These are phyloP conservation scores for Gallinago solitaria DNA, from an alignment of 2,797 vertebrate genomes.

Conservation along the genomic window DNA sequence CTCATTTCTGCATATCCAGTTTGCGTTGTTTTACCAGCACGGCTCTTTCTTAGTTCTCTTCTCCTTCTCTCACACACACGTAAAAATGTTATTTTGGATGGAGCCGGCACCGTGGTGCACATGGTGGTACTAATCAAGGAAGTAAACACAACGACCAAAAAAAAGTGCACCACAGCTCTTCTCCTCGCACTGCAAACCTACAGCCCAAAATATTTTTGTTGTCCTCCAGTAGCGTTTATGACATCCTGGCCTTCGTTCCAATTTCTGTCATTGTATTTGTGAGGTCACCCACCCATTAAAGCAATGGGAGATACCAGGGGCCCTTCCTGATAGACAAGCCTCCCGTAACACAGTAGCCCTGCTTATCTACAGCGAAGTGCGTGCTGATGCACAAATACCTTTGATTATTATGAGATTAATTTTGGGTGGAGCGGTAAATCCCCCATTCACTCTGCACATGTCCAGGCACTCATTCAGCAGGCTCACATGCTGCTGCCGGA, in stretches of 20 bases:
- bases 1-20: background rate
- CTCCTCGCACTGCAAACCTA: background rate
- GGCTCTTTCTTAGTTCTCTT: background rate
- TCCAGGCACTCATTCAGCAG: background rate
- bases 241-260: background rate
- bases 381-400: background rate
- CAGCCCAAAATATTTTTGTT: background rate
- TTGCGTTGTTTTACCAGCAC: background rate
- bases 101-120: background rate
- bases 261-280: background rate
- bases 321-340: background rate
- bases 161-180: background rate
- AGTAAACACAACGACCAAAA: background rate
- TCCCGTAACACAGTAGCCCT: background rate
- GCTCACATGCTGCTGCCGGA: background rate
- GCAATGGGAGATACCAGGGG: background rate
- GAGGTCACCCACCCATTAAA: background rate
- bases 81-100: background rate
- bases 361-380: background rate
- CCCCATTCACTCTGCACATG: background rate
- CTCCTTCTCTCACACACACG: background rate
- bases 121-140: background rate
- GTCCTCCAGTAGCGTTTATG: background rate
- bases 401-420: background rate
- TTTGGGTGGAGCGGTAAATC: slow-evolving; percentile 29